Evolutionary conservation across 2,888 invertebrate species (phyloP), one percentile per base, ranked within the genome.

Genomic region (Clusia tigrina): DNA sequence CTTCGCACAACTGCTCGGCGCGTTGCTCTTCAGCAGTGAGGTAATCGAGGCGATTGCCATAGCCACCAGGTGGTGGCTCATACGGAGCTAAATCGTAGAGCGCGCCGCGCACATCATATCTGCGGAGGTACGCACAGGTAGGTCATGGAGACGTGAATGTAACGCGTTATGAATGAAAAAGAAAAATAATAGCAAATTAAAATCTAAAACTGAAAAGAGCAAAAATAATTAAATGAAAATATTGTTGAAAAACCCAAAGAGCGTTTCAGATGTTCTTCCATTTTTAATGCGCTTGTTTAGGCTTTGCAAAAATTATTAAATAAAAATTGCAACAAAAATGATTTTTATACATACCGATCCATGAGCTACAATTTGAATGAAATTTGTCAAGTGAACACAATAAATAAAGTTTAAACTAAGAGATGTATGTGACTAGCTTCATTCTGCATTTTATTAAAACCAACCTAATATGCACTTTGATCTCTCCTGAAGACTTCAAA

Each of bases 31-130:
- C 89, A 71, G 89, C 88, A 53, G 89, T 89, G 59, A 92, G 86
- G 76, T 89, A 88, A 73, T 85, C 88, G 67, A 83, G 84, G 24
- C 87, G 82, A 76, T 84, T 86, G 46, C 86, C 84, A 79, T 86
- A 89, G 72, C 92, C 92, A 73, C 92, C 92, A 69, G 91, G 91
- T 5, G 90, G 86, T 58, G 91, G 91, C 84, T 96, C 96, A 81
- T 90, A 90, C 26, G 88, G 86, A 58, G 88, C 85, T 77, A 97
- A 86, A 85, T 98, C 97, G 76, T 91, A 92, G 73, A 98, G 87
- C 62, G 96, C 92, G 63, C 96, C 97, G 71, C 98, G 88, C 67
- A 94, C 95, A 86, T 98, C 98, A 85, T 97, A 98, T 87, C 97
- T 97, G 62, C 18, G 32, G 24, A n/a, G 17, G 51, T 12, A 2